Percentiles rank a stretch among this genome's conserved stretches.
phyloP scores from a whole-genome alignment of 2,888 invertebrate genomes.

The Myathropa florea region DNA sequence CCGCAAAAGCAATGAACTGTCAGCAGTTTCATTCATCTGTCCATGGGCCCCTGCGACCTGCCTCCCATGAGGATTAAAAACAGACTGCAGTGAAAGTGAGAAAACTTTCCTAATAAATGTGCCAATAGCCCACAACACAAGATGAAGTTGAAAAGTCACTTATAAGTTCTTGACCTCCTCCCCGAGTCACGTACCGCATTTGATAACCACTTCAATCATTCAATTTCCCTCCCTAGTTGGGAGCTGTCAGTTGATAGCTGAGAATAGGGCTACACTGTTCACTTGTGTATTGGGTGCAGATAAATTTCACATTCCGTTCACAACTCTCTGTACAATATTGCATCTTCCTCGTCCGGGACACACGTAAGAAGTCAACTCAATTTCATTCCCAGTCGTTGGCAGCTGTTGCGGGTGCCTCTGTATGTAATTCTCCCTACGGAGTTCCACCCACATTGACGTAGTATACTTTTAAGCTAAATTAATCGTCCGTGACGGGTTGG shows the following conservation, averaged over 20 bases:
- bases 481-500: background rate
- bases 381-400: background rate
- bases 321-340: conserved; percentile 13
- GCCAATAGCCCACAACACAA: background rate
- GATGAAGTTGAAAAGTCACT: background rate
- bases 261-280: background rate
- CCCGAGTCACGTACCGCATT: conserved; percentile 36
- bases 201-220: conserved; percentile 54
- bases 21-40: too few relatives aligned
- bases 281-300: background rate
- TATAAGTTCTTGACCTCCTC: conserved; percentile 26
- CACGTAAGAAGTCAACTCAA: background rate
- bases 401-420: background rate
- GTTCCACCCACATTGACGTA: background rate
- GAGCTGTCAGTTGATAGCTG: too few relatives aligned
- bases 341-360: background rate
- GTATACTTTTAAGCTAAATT: conserved; percentile 24
- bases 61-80: too few relatives aligned
- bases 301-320: conserved; percentile 42
- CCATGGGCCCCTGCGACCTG: too few relatives aligned
- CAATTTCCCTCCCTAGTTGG: background rate
- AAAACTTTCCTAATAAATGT: conserved; percentile 34
- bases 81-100: too few relatives aligned
- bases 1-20: too few relatives aligned
- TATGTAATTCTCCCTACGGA: background rate